Conservation (phyloP, 2,888 invertebrate species). For the Anticlea derivata region DNA sequence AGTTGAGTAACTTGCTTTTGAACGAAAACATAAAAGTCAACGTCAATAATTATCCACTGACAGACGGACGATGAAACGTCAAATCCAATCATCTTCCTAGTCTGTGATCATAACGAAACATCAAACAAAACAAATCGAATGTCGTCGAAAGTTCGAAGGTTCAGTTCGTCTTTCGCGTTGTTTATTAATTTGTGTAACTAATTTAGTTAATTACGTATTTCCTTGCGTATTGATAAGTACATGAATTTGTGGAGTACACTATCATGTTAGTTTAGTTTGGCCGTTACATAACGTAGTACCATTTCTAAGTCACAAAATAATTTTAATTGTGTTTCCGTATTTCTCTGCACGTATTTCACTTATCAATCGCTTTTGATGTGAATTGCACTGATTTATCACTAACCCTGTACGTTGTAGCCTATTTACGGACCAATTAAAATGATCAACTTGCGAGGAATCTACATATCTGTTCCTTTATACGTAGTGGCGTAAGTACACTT, state of each 20-base stretch:
- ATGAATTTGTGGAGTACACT: conserved; percentile 29
- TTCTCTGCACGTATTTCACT: conserved; percentile 9
- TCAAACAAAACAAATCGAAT: conserved; percentile 21
- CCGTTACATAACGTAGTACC: conserved; percentile 3
- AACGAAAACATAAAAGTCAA: neutral
- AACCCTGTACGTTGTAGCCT: conserved; percentile 27
- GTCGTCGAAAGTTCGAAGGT: conserved; percentile 31
- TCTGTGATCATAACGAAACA: too few species aligned
- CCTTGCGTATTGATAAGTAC: conserved; percentile 2
- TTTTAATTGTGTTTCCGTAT: neutral
- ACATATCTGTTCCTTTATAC: conserved; percentile 60
- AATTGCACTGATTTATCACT: conserved; percentile 24
- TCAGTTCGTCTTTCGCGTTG: conserved; percentile 17
- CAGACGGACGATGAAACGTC: conserved; percentile 9
- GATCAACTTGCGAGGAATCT: conserved; percentile 52
- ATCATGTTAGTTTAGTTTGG: conserved; percentile 24
- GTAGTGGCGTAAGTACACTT: conserved; percentile 56
- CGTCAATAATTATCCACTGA: conserved; percentile 4
- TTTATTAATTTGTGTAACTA: conserved; percentile 6
- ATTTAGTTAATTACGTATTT: conserved; percentile 1
- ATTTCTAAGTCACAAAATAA: conserved; percentile 1
- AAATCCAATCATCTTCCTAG: conserved; percentile 5
- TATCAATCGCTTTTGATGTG: neutral
- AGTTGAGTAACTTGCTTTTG: neutral
- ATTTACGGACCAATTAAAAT: conserved; percentile 39